A percentile compares a stretch with the other conserved stretches of the same genome.
Conservation (phyloP, 2,888 invertebrate species). For the Pecten maximus region DNA sequence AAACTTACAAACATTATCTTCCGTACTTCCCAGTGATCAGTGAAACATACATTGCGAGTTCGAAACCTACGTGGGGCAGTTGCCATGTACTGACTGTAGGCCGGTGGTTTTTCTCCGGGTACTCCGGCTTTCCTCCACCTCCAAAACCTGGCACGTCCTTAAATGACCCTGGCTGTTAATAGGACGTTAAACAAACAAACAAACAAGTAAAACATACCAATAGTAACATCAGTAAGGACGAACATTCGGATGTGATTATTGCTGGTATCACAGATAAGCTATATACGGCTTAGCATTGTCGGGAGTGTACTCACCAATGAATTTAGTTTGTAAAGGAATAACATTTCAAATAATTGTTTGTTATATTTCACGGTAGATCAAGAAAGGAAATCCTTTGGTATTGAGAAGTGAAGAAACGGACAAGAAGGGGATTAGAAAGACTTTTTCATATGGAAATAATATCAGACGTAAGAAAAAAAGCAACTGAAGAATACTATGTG, state of each 20-base stretch:
- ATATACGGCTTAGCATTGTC: not conserved
- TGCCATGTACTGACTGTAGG: no score
- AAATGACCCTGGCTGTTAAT: no score
- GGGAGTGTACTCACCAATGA: not conserved
- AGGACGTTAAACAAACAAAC: no score
- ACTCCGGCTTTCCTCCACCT: no score
- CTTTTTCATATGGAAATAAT: not conserved
- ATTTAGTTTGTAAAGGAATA: not conserved
- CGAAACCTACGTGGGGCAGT: no score
- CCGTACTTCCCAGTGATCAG: no score
- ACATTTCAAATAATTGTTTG: not conserved
- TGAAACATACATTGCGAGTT: no score
- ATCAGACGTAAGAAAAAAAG: not conserved
- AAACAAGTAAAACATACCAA: no score
- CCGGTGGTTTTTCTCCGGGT: no score
- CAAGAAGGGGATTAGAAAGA: not conserved
- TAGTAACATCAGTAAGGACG: not conserved
- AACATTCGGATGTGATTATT: not conserved
- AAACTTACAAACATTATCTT: no score
- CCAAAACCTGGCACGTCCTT: no score
- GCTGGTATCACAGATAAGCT: not conserved
- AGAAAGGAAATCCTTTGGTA: not conserved
- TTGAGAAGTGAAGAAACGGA: not conserved
- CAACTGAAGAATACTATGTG: not conserved
- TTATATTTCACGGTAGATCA: constrained; percentile 7